These are phyloP conservation scores for Parnassius glacialis DNA, from an alignment of 2,888 invertebrate genomes.

Conservation along the genomic window DNA sequence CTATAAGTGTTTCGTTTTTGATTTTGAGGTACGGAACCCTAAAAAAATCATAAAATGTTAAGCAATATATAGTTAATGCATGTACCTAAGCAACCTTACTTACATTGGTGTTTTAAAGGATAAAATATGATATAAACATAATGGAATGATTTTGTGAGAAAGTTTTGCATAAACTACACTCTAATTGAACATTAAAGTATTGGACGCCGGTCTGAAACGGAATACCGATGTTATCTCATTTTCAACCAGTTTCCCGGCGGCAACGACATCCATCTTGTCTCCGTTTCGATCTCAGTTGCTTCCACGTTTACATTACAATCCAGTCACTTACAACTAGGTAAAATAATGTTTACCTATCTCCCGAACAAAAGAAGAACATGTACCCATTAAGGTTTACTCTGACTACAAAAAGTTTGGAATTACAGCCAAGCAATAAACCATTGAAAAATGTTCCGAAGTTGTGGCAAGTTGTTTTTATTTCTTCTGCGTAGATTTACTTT, in stretches of 20 bases:
- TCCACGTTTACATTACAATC: constrained; percentile 15
- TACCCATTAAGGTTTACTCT: constrained; percentile 16
- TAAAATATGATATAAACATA: too few relatives aligned
- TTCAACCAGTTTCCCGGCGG: constrained; percentile 11
- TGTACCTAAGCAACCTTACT: too few relatives aligned
- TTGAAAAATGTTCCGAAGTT: constrained; percentile 21
- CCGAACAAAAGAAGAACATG: constrained; percentile 6
- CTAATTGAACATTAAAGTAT: constrained; percentile 5
- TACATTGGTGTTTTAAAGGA: too few relatives aligned
- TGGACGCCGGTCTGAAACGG: constrained; percentile 7
- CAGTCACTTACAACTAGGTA: constrained; percentile 10
- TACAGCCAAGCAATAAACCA: constrained; percentile 21
- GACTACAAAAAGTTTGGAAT: constrained; percentile 21
- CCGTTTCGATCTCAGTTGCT: constrained; percentile 18
- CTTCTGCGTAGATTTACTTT: constrained; percentile 17
- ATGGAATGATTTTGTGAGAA: too few relatives aligned
- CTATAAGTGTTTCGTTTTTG: too few relatives aligned
- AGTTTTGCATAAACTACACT: too few relatives aligned
- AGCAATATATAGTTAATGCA: too few relatives aligned
- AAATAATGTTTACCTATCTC: constrained; percentile 20
- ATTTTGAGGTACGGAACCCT: too few relatives aligned
- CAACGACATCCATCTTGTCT: constrained; percentile 25
- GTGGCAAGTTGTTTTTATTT: constrained; percentile 22
- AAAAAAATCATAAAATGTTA: too few relatives aligned
- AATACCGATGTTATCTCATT: constrained; percentile 9